Evolutionary conservation across 2,888 invertebrate species (phyloP).

Genomic region (Urechis unicinctus): DNA sequence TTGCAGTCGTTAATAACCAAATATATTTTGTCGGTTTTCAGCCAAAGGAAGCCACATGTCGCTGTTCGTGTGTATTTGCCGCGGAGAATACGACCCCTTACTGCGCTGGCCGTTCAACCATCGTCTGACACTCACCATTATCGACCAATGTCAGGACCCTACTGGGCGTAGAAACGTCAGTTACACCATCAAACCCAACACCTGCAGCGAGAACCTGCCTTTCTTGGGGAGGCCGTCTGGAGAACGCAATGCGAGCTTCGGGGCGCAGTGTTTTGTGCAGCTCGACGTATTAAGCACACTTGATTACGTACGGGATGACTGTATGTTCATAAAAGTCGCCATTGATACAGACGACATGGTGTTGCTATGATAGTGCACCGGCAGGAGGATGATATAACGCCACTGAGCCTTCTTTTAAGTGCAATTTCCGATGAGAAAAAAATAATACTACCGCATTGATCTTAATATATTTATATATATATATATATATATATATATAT

Average conservation of each 20-base stretch:
- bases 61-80: slow-evolving; percentile 32
- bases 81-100: slow-evolving; percentile 37
- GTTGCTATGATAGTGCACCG: background rate
- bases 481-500: no score
- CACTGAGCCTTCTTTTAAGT: no score
- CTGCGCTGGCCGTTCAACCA: slow-evolving; percentile 39
- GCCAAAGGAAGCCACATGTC: slow-evolving; percentile 38
- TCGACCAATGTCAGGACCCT: slow-evolving; percentile 39
- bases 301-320: slow-evolving; percentile 27
- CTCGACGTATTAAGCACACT: slow-evolving; percentile 14
- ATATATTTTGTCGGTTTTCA: slow-evolving; percentile 18
- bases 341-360: slow-evolving; percentile 15
- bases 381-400: no score
- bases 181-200: slow-evolving; percentile 38
- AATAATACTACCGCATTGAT: no score
- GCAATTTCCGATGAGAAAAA: no score
- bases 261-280: slow-evolving; percentile 41
- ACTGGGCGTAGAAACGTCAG: slow-evolving; percentile 40
- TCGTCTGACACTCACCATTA: slow-evolving; percentile 31
- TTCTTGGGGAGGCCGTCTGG: slow-evolving; percentile 47
- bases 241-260: slow-evolving; percentile 49
- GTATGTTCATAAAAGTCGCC: slow-evolving; percentile 25
- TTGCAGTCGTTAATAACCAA: no score
- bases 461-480: no score
- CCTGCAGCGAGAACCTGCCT: slow-evolving; percentile 32